Evolutionary conservation across 2,888 invertebrate genomes (phyloP), one percentile per base, ranked within the genome.

Genomic region (Microctonus aethiopoides): DNA sequence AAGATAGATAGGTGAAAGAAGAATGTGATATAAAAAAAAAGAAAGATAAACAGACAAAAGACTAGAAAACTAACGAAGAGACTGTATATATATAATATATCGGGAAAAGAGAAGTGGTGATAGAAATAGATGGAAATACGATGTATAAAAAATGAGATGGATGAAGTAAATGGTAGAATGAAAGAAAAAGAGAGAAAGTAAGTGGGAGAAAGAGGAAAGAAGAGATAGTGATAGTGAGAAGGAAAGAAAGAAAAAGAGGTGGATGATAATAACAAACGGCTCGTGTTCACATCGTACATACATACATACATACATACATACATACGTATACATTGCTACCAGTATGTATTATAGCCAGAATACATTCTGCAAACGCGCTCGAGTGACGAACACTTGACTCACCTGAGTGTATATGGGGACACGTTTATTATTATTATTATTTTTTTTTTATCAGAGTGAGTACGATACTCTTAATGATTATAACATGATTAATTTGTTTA

Each of bases 381-480:
- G 39, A 63, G 57, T 68, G 72, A 68, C 63, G 66, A 69, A 66
- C 51, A 52, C 51, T 72, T 69, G 62, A 72, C 62, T 72, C 68
- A 61, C 56, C 34, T 54, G 16, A 46, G 16, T 46, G 16, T 16
- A 46, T n/a, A 46, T 16, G 20, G 9, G 11, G 39, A 22, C 32
- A 39, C 13, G 39, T 20, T 60, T 22, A 10, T 39, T 22, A 60
- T 61, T 11, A 26, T 61, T 39, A 10, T 61, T 61, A n/a, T 41
- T 39, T 61, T 41, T 39, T 22, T 39, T 36, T 39, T 60, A 39
- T 24, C 24, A n/a, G 13, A n/a, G n/a, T 39, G n/a, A n/a, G n/a
- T n/a, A 2, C n/a, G n/a, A 39, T 39, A 39, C 39, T n/a, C n/a
- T n/a, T n/a, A 4, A 13, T 39, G 39, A 39, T 39, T 39, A n/a